Evolutionary conservation across 2,888 invertebrate species (phyloP).

Genomic region (Ochlodes sylvanus): DNA sequence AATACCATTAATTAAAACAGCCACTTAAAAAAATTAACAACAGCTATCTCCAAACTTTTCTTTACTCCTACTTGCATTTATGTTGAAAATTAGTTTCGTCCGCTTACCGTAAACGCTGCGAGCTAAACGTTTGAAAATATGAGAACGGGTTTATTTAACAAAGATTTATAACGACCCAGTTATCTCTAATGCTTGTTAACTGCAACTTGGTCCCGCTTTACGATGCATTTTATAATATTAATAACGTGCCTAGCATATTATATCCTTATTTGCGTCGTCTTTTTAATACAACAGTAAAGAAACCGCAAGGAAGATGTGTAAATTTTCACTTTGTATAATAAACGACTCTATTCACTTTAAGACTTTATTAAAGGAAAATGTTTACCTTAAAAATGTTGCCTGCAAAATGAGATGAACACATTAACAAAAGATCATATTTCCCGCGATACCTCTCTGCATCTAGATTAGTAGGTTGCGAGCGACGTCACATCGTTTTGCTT

Average conservation of each 20-base stretch:
- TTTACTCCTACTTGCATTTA: conserved; percentile 66
- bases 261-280: conserved; percentile 31
- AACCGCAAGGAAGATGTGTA: conserved; percentile 40
- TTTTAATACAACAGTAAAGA: conserved; percentile 26
- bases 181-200: conserved; percentile 50
- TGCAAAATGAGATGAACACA: conserved; percentile 8
- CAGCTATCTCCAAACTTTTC: not conserved
- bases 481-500: not conserved
- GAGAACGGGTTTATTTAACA: conserved; percentile 71
- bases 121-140: conserved; percentile 64
- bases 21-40: not conserved
- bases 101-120: conserved; percentile 71
- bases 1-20: not conserved
- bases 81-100: conserved; percentile 70
- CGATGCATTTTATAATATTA: conserved; percentile 37
- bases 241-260: conserved; percentile 34
- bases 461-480: conserved; percentile 8
- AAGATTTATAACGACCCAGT: conserved; percentile 73
- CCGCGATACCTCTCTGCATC: not conserved
- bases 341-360: conserved; percentile 23
- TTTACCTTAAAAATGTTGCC: conserved; percentile 13
- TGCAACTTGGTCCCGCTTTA: conserved; percentile 34
- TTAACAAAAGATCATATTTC: conserved; percentile 1
- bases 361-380: conserved; percentile 30
- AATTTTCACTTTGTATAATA: conserved; percentile 25